Percentiles rank a stretch among this genome's conserved stretches.
Evolutionary conservation across 1,140 invertebrate species (phyloP).

Genomic region (Steinernema feltiae): DNA sequence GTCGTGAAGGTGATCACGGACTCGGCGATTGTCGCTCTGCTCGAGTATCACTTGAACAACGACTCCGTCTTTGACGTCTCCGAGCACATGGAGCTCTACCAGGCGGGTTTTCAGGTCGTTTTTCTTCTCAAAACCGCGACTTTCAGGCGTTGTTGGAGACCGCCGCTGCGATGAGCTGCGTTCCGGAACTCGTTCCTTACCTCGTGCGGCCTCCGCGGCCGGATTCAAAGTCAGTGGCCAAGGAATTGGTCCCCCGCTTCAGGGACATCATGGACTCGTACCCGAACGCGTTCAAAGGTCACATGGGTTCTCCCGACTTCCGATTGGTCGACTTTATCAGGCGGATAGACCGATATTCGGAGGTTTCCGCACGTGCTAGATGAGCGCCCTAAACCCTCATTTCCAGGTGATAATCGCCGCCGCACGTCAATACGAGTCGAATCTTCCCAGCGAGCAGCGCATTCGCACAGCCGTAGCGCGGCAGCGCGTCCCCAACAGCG

Average conservation of each 20-base stretch:
- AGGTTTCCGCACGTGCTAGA: too few species aligned
- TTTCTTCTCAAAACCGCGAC: background rate
- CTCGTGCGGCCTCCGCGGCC: constrained; percentile 42
- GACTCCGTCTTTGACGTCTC: constrained; percentile 52
- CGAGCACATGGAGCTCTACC: constrained; percentile 56
- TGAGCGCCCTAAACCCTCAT: background rate
- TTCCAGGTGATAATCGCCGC: constrained; percentile 45
- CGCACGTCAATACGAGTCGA: constrained; percentile 42
- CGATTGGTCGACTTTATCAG: constrained; percentile 51
- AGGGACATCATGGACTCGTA: constrained; percentile 46
- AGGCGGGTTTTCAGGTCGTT: constrained; percentile 25
- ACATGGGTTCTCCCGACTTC: constrained; percentile 48
- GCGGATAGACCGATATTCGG: constrained; percentile 44
- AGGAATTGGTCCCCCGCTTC: constrained; percentile 52
- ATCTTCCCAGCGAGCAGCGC: constrained; percentile 45
- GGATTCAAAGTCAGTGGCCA: constrained; percentile 50
- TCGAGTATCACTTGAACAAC: constrained; percentile 54
- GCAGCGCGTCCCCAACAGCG: background rate
- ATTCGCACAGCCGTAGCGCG: constrained; percentile 41
- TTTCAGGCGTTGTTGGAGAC: constrained; percentile 49
- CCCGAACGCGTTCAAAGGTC: constrained; percentile 38
- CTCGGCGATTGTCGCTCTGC: constrained; percentile 30
- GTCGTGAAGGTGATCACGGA: constrained; percentile 20
- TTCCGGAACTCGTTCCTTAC: constrained; percentile 44
- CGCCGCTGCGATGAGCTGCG: constrained; percentile 39